These are phyloP conservation scores for Halotydeus destructor DNA, from an alignment of 1,140 invertebrate genomes.

Conservation along the genomic window DNA sequence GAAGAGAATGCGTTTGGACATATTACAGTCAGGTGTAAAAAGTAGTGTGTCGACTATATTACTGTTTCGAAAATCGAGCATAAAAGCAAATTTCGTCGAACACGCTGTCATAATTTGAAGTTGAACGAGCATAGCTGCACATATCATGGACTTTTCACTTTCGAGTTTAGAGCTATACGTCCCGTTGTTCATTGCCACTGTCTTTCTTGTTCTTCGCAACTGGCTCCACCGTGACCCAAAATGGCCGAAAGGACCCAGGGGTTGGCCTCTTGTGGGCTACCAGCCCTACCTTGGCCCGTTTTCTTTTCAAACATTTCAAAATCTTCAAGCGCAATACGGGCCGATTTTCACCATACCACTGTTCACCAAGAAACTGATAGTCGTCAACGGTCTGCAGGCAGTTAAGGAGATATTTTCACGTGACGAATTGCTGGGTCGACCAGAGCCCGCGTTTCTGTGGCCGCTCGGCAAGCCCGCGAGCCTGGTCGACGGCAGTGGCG, in stretches of 20 bases:
- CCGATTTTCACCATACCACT: conserved; percentile 11
- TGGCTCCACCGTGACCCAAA: too few relatives aligned
- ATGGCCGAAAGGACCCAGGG: conserved; percentile 15
- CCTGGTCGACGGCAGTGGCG: conserved; percentile 25
- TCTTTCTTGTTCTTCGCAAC: too few relatives aligned
- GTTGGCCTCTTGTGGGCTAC: conserved; percentile 16
- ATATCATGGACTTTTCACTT: too few relatives aligned
- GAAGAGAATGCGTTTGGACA: too few relatives aligned
- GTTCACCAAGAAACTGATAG: conserved; percentile 13
- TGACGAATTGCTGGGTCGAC: conserved; percentile 13
- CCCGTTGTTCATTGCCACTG: too few relatives aligned
- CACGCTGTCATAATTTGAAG: too few relatives aligned
- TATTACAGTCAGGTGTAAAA: too few relatives aligned
- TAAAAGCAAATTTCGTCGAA: too few relatives aligned
- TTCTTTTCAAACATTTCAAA: conserved; percentile 4
- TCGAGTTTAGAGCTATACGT: too few relatives aligned
- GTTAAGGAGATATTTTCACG: conserved; percentile 14
- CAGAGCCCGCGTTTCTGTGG: conserved; percentile 3
- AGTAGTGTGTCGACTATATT: too few relatives aligned
- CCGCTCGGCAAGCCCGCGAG: background rate
- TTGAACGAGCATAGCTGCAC: too few relatives aligned
- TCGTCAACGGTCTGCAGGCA: conserved; percentile 12
- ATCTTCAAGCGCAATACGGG: conserved; percentile 13
- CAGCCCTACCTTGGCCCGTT: conserved; percentile 13
- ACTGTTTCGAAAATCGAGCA: too few relatives aligned